phyloP scores from a whole-genome alignment of 2,113 vertebrate species.

The Mionectes macconnelli region DNA sequence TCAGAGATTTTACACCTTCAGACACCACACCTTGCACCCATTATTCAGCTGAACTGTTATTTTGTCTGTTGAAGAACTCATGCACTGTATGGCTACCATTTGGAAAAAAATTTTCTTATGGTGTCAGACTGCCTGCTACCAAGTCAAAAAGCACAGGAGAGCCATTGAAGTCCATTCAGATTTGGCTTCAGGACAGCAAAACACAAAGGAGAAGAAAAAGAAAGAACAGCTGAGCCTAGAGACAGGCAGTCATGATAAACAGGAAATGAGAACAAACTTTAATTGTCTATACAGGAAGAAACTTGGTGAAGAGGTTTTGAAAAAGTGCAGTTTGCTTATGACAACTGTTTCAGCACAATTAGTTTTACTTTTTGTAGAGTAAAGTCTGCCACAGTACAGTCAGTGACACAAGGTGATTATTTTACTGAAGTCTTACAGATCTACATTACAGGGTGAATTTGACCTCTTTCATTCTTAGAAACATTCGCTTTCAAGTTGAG shows the following conservation, averaged over 20 bases:
- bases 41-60: background rate
- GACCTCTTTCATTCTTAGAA: background rate
- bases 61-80: background rate
- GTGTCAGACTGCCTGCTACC: background rate
- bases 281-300: slow-evolving; percentile 16
- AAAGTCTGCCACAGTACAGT: background rate
- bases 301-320: background rate
- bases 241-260: background rate
- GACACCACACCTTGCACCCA: background rate
- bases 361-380: background rate
- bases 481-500: background rate
- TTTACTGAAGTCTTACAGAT: background rate
- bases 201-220: background rate
- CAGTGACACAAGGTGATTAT: background rate
- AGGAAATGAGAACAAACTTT: slow-evolving; percentile 28
- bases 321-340: background rate
- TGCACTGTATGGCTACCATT: background rate
- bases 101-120: background rate
- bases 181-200: slow-evolving; percentile 19
- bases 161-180: slow-evolving; percentile 1
- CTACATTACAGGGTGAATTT: background rate
- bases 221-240: slow-evolving; percentile 21
- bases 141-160: background rate
- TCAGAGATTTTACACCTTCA: background rate
- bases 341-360: background rate